Base-by-base conservation (phyloP, 2,113 vertebrate genomes). In the Daboia siamensis region DNA sequence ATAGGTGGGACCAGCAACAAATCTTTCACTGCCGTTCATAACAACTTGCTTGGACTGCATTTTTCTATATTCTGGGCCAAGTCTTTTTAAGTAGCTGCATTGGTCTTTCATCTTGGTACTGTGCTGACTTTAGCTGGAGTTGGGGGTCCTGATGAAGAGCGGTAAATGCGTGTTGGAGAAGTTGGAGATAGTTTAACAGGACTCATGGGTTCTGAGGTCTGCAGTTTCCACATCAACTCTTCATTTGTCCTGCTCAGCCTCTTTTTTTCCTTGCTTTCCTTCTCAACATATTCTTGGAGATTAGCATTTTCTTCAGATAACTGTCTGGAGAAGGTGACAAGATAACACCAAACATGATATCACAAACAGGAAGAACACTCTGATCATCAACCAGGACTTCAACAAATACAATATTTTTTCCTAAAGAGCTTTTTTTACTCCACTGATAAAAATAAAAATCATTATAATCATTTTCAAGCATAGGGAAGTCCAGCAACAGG, bases 261-360 rank as follows among this genome's bases (percentile, higher is more conserved):
- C 97, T 99, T 99, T 97, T 99, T 99, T 96, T 99, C 99, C 55
- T 99, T 98, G 94, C 98, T 98, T 96, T 99, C 99, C 95, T 99
- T 99, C 96, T 99, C 99, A 61, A 99, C 98, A 0, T 98, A 95
- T 89, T 99, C 99, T 84, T 99, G 99, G 94, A 99, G 98, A 93
- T 99, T 99, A 6, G 99, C 99, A 0, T 99, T 99, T 94, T 99
- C 98, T 94, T 98, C 98, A 0, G 99, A 99, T 61, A 99, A 97
- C 98, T 99, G 99, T 94, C 99, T 99, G 96, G 90, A 86, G 90
- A 46, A 85, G 69, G 26, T 94, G 92, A 89, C 7, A 87, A 92
- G 64, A 87, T 10, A 91, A n/a, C 0, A 1, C 12, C 64, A 64
- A 6, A 24, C 33, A 29, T n/a, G 39, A 87, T 57, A 69, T 24